Evolutionary conservation across 2,113 vertebrate species (phyloP).

Genomic region (Amphilophus citrinellus): DNA sequence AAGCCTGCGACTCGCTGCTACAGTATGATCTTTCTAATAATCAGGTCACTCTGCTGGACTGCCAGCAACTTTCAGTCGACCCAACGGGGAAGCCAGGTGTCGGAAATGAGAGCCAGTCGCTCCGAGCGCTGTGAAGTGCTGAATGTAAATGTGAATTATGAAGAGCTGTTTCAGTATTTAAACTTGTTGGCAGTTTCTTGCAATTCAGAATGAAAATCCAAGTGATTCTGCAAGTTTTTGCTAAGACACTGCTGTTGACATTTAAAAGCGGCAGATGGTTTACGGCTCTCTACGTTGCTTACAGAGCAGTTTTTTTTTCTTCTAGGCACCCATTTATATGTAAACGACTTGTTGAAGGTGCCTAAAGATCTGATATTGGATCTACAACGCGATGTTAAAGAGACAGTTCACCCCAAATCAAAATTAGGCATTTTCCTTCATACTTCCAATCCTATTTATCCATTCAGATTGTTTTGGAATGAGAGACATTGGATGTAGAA

Average conservation of each 20-base stretch:
- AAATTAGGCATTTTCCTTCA: too few species aligned
- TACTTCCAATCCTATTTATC: background rate
- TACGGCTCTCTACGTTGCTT: conserved; percentile 30
- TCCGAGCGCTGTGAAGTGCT: conserved; percentile 2
- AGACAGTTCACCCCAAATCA: too few species aligned
- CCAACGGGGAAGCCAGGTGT: conserved; percentile 52
- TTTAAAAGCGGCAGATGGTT: conserved; percentile 56
- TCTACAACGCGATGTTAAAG: background rate
- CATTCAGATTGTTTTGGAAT: background rate
- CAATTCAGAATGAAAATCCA: conserved; percentile 30
- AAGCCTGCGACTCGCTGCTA: conserved; percentile 36
- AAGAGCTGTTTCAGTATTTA: conserved; percentile 52
- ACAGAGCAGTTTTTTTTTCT: conserved; percentile 31
- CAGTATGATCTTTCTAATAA: conserved; percentile 49
- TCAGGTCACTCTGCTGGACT: conserved; percentile 59
- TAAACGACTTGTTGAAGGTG: background rate
- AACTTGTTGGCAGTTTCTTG: conserved; percentile 27
- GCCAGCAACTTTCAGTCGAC: conserved; percentile 42
- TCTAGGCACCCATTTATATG: conserved; percentile 33
- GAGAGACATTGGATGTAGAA: background rate
- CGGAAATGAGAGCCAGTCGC: conserved; percentile 29
- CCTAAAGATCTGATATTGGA: background rate
- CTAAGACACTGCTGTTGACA: conserved; percentile 38
- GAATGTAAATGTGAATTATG: conserved; percentile 58
- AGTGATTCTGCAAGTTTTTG: conserved; percentile 35